Base-by-base conservation (phyloP, 2,888 invertebrate species). In the Cordilura impudica region DNA sequence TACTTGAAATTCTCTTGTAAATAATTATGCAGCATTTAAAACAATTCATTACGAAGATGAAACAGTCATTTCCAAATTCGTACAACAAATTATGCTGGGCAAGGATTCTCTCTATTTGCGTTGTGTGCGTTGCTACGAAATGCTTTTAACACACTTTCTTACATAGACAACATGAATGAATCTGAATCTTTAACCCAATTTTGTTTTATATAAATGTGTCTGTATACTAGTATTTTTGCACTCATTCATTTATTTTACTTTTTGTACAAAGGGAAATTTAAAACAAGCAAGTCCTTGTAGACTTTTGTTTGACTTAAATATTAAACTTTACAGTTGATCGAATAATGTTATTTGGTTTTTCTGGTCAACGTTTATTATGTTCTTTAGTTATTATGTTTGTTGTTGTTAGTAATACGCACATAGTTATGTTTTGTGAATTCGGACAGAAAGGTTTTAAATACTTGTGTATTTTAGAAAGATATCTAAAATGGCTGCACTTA, bases 301-400 rank as follows among this genome's bases (percentile, higher is more conserved):
- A 49, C 56, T 31, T 49, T 66, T 67, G 43, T 72, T 67, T 77
- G 72, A 67, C 72, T 77, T 54, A 43, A 54, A 39, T 21, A 43
- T 63, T 67, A 10, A 39, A 66, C 67, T 67, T 54, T 66, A 77
- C 60, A 77, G 66, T 77, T 77, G 66, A 77, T 26, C 49, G 47
- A 56, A 54, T 72, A 61, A 67, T 77, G 60, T 47, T 77, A 72
- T 72, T 72, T 77, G 61, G 77, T 61, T 72, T 66, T 77, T 61
- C 66, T 72, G 77, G 77, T 77, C 72, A 72, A 60, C 54, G 65
- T 60, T 66, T 31, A n/a, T 72, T 77, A 8, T 49, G 43, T 39
- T 47, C 72, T 54, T 8, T 23, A 31, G 53, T 35, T 39, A 19
- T 43, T 26, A 6, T 63, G 6, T 6, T 43, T 43, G 8, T 70